Percentiles rank a stretch among this genome's conserved stretches.
Conservation (phyloP, 1,140 invertebrate species). For the Scaptomyza hsui region DNA sequence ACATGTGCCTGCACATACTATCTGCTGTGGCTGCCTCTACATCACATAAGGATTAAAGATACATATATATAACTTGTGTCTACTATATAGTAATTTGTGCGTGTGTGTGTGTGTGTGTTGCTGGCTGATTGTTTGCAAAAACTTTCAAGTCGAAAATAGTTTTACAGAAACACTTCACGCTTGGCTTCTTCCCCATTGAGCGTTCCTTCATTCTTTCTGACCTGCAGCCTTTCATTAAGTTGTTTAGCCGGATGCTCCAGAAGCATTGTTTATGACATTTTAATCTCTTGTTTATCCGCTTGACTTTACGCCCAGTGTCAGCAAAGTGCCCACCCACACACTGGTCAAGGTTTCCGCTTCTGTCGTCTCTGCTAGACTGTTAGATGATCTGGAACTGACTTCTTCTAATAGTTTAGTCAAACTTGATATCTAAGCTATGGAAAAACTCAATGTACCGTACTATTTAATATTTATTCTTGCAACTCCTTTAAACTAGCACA, state of each 20-base stretch:
- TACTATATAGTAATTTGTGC: not conserved
- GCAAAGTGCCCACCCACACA: conserved; percentile 31
- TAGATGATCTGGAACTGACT: not conserved
- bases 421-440: not conserved
- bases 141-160: conserved; percentile 50
- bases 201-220: conserved; percentile 2
- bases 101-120: conserved; percentile 3
- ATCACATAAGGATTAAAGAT: conserved; percentile 25
- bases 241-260: conserved; percentile 67
- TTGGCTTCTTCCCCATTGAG: not conserved
- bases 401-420: too few relatives aligned
- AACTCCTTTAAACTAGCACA: not conserved
- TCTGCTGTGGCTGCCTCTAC: conserved; percentile 12
- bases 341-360: conserved; percentile 58
- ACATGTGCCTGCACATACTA: not conserved
- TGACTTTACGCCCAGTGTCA: conserved; percentile 65
- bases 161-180: conserved; percentile 49
- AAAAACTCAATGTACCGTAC: not conserved
- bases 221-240: conserved; percentile 70
- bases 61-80: not conserved
- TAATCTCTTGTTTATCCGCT: conserved; percentile 81
- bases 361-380: not conserved
- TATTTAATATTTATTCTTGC: not conserved
- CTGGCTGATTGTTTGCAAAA: conserved; percentile 39
- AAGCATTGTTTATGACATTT: conserved; percentile 81